Conservation (phyloP, 2,113 vertebrate genomes). For the Struthidea cinerea region DNA sequence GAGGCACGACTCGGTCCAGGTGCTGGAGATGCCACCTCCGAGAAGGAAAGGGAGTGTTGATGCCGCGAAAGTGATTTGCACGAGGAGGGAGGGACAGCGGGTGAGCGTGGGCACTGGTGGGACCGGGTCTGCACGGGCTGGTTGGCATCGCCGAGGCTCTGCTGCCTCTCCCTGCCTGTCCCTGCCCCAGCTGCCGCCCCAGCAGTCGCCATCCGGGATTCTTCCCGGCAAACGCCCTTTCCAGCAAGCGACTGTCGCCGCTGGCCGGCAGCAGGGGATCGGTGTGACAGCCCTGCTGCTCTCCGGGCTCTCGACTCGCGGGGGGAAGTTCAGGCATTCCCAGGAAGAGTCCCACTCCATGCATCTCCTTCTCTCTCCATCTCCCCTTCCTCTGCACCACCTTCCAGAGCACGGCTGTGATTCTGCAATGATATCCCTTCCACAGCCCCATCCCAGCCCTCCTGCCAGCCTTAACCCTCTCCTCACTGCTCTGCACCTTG, state of each 20-base stretch:
- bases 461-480: background rate
- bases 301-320: fast-evolving
- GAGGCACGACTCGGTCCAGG: background rate
- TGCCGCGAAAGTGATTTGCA: background rate
- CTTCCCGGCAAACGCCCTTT: background rate
- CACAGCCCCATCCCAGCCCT: background rate
- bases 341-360: background rate
- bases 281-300: background rate
- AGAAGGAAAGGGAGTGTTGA: background rate
- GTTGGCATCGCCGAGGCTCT: background rate
- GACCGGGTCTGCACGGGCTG: background rate
- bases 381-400: background rate
- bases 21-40: background rate
- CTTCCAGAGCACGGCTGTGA: background rate
- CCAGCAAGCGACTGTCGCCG: background rate
- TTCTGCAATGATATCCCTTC: background rate
- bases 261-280: background rate
- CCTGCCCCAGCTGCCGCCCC: background rate
- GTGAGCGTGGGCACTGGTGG: background rate
- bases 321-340: background rate
- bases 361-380: background rate
- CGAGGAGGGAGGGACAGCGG: background rate
- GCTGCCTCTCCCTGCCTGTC: background rate
- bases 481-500: background rate
- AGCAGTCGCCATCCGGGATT: background rate